A percentile compares a stretch with the other conserved stretches of the same genome.
Conservation (phyloP, 2,888 invertebrate genomes). For the Plusia festucae region DNA sequence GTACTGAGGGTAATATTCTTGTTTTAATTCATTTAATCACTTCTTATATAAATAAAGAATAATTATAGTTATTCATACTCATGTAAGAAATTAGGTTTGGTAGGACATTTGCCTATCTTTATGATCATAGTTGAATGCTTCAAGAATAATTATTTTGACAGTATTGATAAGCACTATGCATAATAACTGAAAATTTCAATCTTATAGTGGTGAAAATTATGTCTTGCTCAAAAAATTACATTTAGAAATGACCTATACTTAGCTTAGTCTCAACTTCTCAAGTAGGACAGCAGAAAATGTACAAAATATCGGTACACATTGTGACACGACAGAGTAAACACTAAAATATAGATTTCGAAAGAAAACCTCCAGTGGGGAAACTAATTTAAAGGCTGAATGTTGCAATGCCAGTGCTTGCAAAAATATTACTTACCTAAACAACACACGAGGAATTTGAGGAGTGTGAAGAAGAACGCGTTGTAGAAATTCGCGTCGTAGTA, state of each 20-base stretch:
- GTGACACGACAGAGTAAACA: slow-evolving; percentile 51
- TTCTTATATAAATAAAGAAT: background rate
- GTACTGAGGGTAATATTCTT: background rate
- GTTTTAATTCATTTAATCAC: background rate
- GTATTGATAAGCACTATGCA: background rate
- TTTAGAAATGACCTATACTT: background rate
- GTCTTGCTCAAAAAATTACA: no score
- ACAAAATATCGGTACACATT: slow-evolving; percentile 41
- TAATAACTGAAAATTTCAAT: no score
- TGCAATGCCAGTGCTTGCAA: slow-evolving; percentile 40
- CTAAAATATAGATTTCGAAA: slow-evolving; percentile 60
- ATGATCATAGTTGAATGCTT: background rate
- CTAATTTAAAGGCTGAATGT: slow-evolving; percentile 63
- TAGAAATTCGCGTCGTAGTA: slow-evolving; percentile 89
- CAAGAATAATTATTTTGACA: background rate
- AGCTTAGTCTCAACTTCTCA: slow-evolving; percentile 10
- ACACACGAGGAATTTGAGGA: slow-evolving; percentile 91
- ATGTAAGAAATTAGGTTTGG: no score
- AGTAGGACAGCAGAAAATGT: slow-evolving; percentile 16
- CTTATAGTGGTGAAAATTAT: background rate
- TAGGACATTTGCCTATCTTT: background rate
- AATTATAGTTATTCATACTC: background rate
- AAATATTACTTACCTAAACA: slow-evolving; percentile 88
- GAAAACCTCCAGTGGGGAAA: slow-evolving; percentile 56
- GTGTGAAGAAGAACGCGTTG: slow-evolving; percentile 89